Evolutionary conservation across 2,113 vertebrate genomes (phyloP), one percentile per base, ranked within the genome.

Genomic region (Calyptomena viridis): DNA sequence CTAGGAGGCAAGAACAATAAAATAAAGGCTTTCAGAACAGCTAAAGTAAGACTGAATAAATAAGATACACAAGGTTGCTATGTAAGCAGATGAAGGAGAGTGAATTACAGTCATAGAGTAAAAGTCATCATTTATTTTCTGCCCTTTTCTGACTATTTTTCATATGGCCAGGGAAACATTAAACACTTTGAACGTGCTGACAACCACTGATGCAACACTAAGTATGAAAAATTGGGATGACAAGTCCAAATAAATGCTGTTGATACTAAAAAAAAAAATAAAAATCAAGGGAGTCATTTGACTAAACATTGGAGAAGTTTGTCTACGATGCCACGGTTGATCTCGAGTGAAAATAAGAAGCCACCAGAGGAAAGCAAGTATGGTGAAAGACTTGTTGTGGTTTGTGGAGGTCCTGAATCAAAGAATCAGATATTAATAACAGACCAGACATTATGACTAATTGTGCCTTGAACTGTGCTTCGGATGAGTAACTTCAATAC

Each of bases 161-260:
- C 30, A 35, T 59, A 42, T 37, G 39, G 55, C 9, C 72, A 91
- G 22, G 47, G 52, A 84, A 88, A 52, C 22, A 85, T 59, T 58
- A 80, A 49, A 67, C 13, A 10, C 55, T 49, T 71, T 55, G 31
- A 90, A 67, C 33, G 50, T 6, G 24, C 49, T 85, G 91, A 89
- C 58, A 93, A 47, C 33, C 30, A 84, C 25, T 2, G 5, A 35
- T 18, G 60, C 31, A 72, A 64, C 31, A 33, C 18, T 62, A 95
- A 93, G 17, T 52, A 64, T 49, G 52, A 96, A 92, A 95, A 94
- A 94, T 30, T 52, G 78, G n/a, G 67, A 69, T 44, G 56, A 39
- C 27, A 67, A 86, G n/a, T 46, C 56, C 64, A 44, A 80, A 63
- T 66, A 94, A 90, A 72, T 44, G 13, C 44, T 84, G 42, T 56